phyloP scores from a whole-genome alignment of 2,888 invertebrate genomes.

The Lepidonotus clava region DNA sequence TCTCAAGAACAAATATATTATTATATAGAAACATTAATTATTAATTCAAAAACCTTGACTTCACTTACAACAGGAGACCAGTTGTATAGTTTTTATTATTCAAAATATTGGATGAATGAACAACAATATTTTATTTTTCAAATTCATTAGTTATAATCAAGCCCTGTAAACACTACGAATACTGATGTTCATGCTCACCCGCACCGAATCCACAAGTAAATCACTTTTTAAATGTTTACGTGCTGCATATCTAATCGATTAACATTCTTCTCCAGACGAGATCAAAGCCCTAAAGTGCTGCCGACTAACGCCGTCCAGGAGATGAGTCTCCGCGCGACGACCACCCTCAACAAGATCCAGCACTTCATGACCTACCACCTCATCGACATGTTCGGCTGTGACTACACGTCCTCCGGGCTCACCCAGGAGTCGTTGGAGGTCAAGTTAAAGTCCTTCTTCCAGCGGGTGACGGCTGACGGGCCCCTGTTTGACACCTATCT shows the following conservation, averaged over 20 bases:
- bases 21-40: too few relatives aligned
- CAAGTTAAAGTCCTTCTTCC: constrained; percentile 76
- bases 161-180: too few relatives aligned
- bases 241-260: not conserved
- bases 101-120: not conserved
- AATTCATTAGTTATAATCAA: not conserved
- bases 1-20: too few relatives aligned
- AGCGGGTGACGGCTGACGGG: constrained; percentile 76
- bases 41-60: too few relatives aligned
- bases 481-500: constrained; percentile 79
- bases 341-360: constrained; percentile 74
- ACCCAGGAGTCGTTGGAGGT: constrained; percentile 70
- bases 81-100: too few relatives aligned
- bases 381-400: constrained; percentile 74
- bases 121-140: not conserved
- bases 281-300: constrained; percentile 66
- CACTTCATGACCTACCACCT: constrained; percentile 78
- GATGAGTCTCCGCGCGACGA: constrained; percentile 71
- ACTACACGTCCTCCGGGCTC: constrained; percentile 78
- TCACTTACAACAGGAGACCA: too few relatives aligned
- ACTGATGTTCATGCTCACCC: too few relatives aligned
- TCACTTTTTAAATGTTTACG: too few relatives aligned
- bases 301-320: constrained; percentile 72
- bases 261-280: constrained; percentile 9
- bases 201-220: too few relatives aligned